phyloP scores from a whole-genome alignment of 2,888 invertebrate genomes.

The Sphaerophoria taeniata region DNA sequence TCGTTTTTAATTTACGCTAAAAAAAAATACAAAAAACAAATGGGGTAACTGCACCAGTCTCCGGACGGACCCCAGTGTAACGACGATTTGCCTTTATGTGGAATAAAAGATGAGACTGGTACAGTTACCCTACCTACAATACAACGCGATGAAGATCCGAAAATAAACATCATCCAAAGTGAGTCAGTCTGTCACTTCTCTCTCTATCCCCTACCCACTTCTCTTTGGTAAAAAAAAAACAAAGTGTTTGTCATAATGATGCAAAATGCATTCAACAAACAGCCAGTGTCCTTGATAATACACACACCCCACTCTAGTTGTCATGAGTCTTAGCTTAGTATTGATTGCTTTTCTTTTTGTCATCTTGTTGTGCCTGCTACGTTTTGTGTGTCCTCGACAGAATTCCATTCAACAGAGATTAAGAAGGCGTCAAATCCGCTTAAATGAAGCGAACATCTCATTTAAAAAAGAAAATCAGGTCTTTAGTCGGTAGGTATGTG shows the following conservation, averaged over 20 bases:
- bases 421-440: conserved; percentile 26
- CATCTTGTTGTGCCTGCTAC: conserved; percentile 1
- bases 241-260: neutral
- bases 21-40: no score
- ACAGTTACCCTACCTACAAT: no score
- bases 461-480: no score
- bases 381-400: neutral
- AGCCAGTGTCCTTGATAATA: conserved; percentile 42
- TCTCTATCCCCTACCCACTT: neutral
- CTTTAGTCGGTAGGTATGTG: no score
- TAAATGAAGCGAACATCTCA: neutral
- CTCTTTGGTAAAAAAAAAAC: neutral
- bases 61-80: no score
- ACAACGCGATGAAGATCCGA: no score
- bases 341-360: conserved; percentile 2
- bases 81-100: no score
- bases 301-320: neutral
- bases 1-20: no score
- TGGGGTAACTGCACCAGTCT: no score
- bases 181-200: no score
- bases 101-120: no score
- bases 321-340: neutral
- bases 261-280: neutral
- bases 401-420: conserved; percentile 12
- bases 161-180: no score